Conservation (phyloP, 2,797 vertebrate species). For the Pangasius macronema region DNA sequence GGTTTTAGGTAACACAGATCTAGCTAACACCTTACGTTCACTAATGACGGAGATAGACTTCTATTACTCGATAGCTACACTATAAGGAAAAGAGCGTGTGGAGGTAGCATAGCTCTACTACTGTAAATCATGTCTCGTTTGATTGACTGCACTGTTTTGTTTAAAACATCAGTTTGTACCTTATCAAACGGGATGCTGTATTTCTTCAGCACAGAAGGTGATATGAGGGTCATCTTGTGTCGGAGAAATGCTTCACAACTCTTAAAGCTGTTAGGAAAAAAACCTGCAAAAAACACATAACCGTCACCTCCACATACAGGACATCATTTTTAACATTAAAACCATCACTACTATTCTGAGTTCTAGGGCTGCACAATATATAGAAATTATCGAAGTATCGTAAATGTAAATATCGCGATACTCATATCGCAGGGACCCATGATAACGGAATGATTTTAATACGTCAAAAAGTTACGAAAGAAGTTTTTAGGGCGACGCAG, state of each 20-base stretch:
- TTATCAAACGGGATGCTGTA: conserved; percentile 98
- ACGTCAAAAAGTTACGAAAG: no score
- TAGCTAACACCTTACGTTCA: no score
- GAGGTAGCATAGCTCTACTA: background rate
- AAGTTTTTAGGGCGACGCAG: no score
- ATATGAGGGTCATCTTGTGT: conserved; percentile 98
- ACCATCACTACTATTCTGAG: no score
- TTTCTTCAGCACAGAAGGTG: conserved; percentile 92
- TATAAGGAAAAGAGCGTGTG: background rate
- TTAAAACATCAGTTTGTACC: conserved; percentile 67
- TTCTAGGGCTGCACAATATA: no score
- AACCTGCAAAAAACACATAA: conserved; percentile 74
- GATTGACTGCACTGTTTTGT: background rate
- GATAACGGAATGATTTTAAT: no score
- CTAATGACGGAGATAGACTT: background rate
- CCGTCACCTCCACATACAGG: background rate
- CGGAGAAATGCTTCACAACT: conserved; percentile 96
- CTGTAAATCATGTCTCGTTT: background rate
- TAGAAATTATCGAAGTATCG: no score
- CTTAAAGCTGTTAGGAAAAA: conserved; percentile 93
- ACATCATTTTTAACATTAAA: background rate
- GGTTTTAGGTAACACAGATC: background rate
- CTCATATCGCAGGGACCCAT: no score
- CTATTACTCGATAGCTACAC: background rate
- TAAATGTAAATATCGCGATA: no score